Base-by-base conservation (phyloP, 2,797 vertebrate genomes). In the Moxostoma hubbsi region DNA sequence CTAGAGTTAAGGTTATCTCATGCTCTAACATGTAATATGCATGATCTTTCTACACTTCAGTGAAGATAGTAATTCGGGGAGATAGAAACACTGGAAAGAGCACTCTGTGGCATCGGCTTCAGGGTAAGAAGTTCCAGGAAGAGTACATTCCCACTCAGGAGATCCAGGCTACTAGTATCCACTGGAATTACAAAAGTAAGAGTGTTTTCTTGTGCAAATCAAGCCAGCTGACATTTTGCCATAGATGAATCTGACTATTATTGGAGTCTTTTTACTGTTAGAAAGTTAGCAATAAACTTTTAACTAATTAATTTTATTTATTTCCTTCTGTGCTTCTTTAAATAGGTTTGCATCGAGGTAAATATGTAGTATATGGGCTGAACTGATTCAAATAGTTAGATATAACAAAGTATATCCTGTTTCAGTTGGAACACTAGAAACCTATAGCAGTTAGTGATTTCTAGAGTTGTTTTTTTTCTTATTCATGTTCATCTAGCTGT, bases 91-190 rank as follows among this genome's bases (percentile, higher is more conserved):
- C 97, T 0, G 97, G 97, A 55, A 98, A 98, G 88, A 98, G 96
- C 6, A 97, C 97, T 0, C 90, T 98, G 67, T 99, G 97, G 97
- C 96, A 98, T 88, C 95, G 97, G 81, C 93, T 98, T 63, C 97
- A 99, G 89, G 97, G 97, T 13, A 95, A 95, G 90, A 95, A 95
- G 87, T 98, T 99, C 68, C 89, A 97, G 90, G 97, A 98, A 88
- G 97, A 98, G 15, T 99, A 99, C 87, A 94, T 99, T 64, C 97
- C 97, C 83, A 99, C 97, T 54, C 97, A 98, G 91, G 97, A 98
- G 93, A 99, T 99, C 91, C 97, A 98, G 88, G 97, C 96, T 90
- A 98, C 97, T 86, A 98, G 97, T 91, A 99, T 99, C 90, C 97
- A 99, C 90, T 99, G 97, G 97, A 98, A 95, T 89, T 99, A 99